Conservation (phyloP, 2,797 vertebrate genomes). For the Pseudopleuronectes americanus region DNA sequence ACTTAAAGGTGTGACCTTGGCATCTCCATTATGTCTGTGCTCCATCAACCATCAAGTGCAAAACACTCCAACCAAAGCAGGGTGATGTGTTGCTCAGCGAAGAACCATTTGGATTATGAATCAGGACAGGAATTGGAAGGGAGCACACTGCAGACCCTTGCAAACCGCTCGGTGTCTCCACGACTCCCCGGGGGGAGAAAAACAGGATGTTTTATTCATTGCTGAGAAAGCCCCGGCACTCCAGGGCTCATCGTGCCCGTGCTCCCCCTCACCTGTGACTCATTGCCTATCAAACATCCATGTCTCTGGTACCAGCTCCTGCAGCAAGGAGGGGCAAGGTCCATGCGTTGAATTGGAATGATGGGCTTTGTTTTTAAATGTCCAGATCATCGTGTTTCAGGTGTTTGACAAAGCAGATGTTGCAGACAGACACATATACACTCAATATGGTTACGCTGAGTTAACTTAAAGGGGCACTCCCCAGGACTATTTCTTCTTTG, state of each 20-base stretch:
- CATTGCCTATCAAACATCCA: slow-evolving; percentile 64
- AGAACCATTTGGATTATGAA: slow-evolving; percentile 14
- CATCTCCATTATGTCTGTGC: slow-evolving; percentile 21
- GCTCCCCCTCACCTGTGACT: slow-evolving; percentile 79
- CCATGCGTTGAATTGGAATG: not conserved
- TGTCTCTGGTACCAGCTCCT: slow-evolving; percentile 51
- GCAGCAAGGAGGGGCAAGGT: slow-evolving; percentile 54
- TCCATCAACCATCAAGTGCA: not conserved
- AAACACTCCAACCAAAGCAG: slow-evolving; percentile 18
- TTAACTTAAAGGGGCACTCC: not conserved
- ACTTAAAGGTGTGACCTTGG: slow-evolving; percentile 63
- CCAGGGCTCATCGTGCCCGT: slow-evolving; percentile 47
- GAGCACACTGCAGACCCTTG: slow-evolving; percentile 12
- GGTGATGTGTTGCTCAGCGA: not conserved
- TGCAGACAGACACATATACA: not conserved
- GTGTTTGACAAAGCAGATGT: not conserved
- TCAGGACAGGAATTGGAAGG: slow-evolving; percentile 5
- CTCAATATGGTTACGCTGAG: too few species aligned
- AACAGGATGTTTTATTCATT: slow-evolving; percentile 65
- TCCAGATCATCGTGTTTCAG: not conserved
- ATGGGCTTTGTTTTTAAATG: not conserved
- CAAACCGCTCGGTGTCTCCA: slow-evolving; percentile 36
- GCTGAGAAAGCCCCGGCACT: slow-evolving; percentile 38
- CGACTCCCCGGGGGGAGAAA: slow-evolving; percentile 28
- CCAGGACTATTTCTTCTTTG: not conserved